phyloP scores from a whole-genome alignment of 2,888 invertebrate genomes.

The Megamerina dolium region DNA sequence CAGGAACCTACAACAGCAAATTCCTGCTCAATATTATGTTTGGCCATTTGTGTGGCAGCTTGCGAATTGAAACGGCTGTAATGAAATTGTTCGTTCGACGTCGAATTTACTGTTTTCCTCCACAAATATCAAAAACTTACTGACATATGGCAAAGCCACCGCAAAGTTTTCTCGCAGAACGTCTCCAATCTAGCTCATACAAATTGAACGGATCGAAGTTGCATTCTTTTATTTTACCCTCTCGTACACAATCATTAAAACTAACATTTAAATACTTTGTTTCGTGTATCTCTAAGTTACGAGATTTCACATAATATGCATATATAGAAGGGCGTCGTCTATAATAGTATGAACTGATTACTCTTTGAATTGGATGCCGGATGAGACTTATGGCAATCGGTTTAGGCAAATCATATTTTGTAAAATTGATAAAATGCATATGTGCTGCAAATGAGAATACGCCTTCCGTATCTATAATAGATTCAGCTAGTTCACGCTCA shows the following conservation, averaged over 20 bases:
- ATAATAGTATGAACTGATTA: conserved; percentile 85
- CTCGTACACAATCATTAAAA: conserved; percentile 69
- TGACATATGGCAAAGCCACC: conserved; percentile 76
- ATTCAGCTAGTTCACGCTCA: too few relatives aligned
- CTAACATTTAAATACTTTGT: conserved; percentile 26
- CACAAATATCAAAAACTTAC: conserved; percentile 52
- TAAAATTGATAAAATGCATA: conserved; percentile 81
- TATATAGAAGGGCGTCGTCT: conserved; percentile 82
- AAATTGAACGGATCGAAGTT: conserved; percentile 65
- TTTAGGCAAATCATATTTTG: conserved; percentile 65
- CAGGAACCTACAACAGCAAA: conserved; percentile 81
- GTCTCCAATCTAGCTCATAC: conserved; percentile 74
- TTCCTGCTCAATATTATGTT: conserved; percentile 68
- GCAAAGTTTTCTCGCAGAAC: conserved; percentile 79
- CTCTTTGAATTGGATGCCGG: conserved; percentile 77
- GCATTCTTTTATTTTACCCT: conserved; percentile 24
- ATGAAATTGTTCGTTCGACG: too few relatives aligned
- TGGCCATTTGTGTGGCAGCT: conserved; percentile 61
- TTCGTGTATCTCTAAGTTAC: conserved; percentile 1
- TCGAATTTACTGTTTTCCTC: too few relatives aligned
- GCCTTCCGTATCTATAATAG: conserved; percentile 63
- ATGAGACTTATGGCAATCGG: conserved; percentile 84
- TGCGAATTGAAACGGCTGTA: conserved; percentile 72
- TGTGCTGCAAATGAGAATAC: conserved; percentile 80
- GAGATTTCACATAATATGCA: conserved; percentile 46